These are phyloP conservation scores for Onychostoma macrolepis DNA, from an alignment of 2,113 vertebrate genomes.

Conservation along the genomic window DNA sequence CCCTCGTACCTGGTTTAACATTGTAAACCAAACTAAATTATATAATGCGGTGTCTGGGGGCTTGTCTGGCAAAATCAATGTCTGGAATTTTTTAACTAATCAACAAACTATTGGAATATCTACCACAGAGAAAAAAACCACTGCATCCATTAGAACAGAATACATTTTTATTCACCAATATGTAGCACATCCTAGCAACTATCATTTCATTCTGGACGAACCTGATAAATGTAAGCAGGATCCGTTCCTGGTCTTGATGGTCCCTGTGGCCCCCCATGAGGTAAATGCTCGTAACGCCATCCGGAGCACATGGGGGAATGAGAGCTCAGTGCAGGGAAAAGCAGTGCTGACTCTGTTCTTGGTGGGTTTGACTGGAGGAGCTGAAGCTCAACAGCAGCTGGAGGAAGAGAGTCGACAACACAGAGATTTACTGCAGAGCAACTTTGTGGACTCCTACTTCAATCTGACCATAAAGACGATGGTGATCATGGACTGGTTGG, in stretches of 20 bases:
- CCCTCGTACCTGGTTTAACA: neutral
- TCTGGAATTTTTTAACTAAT: neutral
- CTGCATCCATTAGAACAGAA: neutral
- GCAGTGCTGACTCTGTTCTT: slow-evolving; percentile 70
- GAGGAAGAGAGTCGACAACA: slow-evolving; percentile 69
- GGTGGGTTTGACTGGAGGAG: slow-evolving; percentile 44
- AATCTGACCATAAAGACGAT: slow-evolving; percentile 82
- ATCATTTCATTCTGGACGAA: neutral
- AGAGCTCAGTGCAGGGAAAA: slow-evolving; percentile 67
- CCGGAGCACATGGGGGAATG: slow-evolving; percentile 75
- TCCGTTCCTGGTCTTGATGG: slow-evolving; percentile 80
- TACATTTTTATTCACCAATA: neutral
- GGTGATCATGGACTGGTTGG: slow-evolving; percentile 83
- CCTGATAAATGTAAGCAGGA: slow-evolving; percentile 23
- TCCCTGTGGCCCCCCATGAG: slow-evolving; percentile 66
- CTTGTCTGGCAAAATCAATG: neutral
- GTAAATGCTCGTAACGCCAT: slow-evolving; percentile 61
- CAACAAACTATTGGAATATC: neutral
- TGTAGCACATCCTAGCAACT: neutral
- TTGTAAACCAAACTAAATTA: neutral
- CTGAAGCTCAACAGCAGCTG: slow-evolving; percentile 47
- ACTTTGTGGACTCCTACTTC: slow-evolving; percentile 72
- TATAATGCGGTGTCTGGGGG: neutral
- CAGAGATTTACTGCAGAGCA: slow-evolving; percentile 77
- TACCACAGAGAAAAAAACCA: slow-evolving; percentile 31